Conservation (phyloP, 2,797 vertebrate species). For the Spondyliosoma cantharus region DNA sequence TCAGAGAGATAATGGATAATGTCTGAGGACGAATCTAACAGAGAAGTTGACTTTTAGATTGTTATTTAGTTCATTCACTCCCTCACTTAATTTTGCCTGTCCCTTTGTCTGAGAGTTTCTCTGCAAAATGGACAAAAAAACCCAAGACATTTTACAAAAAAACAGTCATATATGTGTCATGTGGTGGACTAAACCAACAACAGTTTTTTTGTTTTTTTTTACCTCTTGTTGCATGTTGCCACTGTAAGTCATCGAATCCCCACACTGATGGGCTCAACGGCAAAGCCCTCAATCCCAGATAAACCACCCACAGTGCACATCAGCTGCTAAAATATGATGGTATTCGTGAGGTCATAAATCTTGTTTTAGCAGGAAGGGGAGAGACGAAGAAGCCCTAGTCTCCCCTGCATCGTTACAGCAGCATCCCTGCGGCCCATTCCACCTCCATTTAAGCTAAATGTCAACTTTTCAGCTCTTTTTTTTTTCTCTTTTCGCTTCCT, state of each 20-base stretch:
- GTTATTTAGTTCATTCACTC: slow-evolving; percentile 33
- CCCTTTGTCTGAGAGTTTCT: slow-evolving; percentile 9
- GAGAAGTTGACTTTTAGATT: slow-evolving; percentile 40
- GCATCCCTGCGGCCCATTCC: slow-evolving; percentile 84
- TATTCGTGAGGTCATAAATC: slow-evolving; percentile 85
- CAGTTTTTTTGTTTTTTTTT: slow-evolving; percentile 40
- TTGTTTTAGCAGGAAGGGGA: slow-evolving; percentile 79
- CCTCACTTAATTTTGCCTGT: background rate
- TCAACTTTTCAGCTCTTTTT: slow-evolving; percentile 82
- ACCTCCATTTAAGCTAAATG: slow-evolving; percentile 88
- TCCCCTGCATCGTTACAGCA: slow-evolving; percentile 83
- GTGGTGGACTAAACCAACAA: slow-evolving; percentile 30
- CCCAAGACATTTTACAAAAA: slow-evolving; percentile 23
- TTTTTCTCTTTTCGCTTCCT: slow-evolving; percentile 62
- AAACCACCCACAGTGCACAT: slow-evolving; percentile 84
- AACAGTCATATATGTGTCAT: slow-evolving; percentile 18
- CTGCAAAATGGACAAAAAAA: background rate
- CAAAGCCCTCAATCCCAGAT: slow-evolving; percentile 85
- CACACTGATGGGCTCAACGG: slow-evolving; percentile 81
- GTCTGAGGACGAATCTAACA: slow-evolving; percentile 35
- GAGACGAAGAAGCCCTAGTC: slow-evolving; percentile 71
- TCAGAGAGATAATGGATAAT: slow-evolving; percentile 44
- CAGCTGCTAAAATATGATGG: slow-evolving; percentile 86
- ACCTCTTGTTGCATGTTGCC: slow-evolving; percentile 71
- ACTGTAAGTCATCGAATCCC: slow-evolving; percentile 77